Evolutionary conservation across 2,888 invertebrate genomes (phyloP), one percentile per base, ranked within the genome.

Genomic region (Amorpha juglandis): DNA sequence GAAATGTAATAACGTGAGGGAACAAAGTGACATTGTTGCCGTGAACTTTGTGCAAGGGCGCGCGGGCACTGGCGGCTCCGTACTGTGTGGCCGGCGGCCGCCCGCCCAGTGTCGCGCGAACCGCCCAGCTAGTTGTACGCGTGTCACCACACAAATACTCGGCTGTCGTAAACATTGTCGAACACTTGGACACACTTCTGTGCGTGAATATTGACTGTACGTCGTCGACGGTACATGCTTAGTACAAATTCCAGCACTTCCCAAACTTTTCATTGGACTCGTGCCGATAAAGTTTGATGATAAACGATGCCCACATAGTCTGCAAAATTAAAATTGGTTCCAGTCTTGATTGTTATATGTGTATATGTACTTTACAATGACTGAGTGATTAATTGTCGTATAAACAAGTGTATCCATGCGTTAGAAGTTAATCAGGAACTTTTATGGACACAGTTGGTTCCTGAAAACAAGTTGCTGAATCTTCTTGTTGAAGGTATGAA

Each of bases 1-100:
- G 42, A 53, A 65, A 50, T 65, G 58, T 58, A 53, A 35, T 47
- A 58, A 65, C 47, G 38, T 45, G 47, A 47, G 45, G 58, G 53
- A 19, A 83, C 83, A 84, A 87, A 87, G 82, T 82, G 81, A 81
- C 80, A 78, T 78, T 76, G 84, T 89, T 83, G 79, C 91, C 89
- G 83, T 92, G 92, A 92, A 92, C 91, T 92, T 89, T 83, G 81
- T 79, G 86, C 87, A 89, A 91, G 86, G 86, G 86, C 86, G 84
- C 84, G 78, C 79, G 78, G 76, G 71, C 38, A 58, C 19, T 58
- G 58, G 19, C 73, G 77, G 72, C 73, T 68, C 71, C 70, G 67
- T 67, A 65, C 63, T 67, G 63, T 64, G 73, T 66, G 69, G 73
- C 86, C 88, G 88, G 73, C 66, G 69, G 73, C 86, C 88, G 88